Conservation (phyloP, 2,888 invertebrate species). For the Dryobotodes eremita region DNA sequence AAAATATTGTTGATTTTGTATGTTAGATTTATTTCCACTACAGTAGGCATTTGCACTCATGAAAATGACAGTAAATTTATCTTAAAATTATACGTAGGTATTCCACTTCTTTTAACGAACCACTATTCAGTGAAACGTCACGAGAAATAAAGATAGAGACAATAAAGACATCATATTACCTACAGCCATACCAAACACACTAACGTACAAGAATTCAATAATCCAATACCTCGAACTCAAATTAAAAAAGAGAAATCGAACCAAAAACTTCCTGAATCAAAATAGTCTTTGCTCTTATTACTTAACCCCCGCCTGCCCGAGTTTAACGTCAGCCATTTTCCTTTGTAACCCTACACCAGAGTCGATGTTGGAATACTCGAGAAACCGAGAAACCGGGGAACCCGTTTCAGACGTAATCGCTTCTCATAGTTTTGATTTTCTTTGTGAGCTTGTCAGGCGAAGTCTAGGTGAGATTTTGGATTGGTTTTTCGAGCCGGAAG, state of each 20-base stretch:
- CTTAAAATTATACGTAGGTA: too few species aligned
- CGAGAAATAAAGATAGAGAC: background rate
- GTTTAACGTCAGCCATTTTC: slow-evolving; percentile 70
- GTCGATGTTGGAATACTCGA: slow-evolving; percentile 69
- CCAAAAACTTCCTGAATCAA: slow-evolving; percentile 18
- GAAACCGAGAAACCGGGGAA: slow-evolving; percentile 47
- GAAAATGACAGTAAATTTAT: background rate
- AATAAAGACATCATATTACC: background rate
- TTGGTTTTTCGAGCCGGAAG: background rate
- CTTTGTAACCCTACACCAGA: slow-evolving; percentile 76
- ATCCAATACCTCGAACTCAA: background rate
- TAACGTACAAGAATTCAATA: background rate
- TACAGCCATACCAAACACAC: background rate
- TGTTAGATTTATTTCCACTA: background rate
- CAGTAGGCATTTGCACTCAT: background rate
- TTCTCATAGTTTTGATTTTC: slow-evolving; percentile 60
- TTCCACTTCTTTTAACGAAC: background rate
- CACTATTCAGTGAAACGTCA: background rate
- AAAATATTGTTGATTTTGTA: background rate
- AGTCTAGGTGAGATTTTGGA: slow-evolving; percentile 17
- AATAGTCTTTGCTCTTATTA: slow-evolving; percentile 30
- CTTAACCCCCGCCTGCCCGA: slow-evolving; percentile 31
- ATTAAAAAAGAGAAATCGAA: slow-evolving; percentile 18
- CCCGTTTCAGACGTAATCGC: slow-evolving; percentile 54
- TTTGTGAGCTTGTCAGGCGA: slow-evolving; percentile 42